Conservation (phyloP, 2,797 vertebrate species). For the Chrysocyon brachyurus region DNA sequence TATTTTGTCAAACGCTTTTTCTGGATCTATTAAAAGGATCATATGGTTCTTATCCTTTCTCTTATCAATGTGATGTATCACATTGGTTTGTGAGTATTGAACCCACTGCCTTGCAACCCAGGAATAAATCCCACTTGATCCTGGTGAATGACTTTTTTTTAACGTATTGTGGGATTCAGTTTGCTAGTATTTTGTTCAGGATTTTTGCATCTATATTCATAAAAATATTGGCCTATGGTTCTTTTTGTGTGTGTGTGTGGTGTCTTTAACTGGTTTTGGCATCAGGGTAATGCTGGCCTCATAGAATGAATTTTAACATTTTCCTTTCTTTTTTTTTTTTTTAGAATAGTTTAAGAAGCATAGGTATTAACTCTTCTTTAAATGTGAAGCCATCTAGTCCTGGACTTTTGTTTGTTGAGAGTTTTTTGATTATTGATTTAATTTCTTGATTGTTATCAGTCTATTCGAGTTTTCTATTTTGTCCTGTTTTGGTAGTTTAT, state of each 20-base stretch:
- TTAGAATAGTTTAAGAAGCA: neutral
- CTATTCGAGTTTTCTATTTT: neutral
- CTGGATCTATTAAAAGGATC: neutral
- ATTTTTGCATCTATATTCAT: neutral
- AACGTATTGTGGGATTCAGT: neutral
- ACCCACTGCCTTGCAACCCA: neutral
- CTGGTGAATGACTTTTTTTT: neutral
- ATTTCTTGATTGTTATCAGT: neutral
- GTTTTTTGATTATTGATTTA: neutral
- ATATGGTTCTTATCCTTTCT: neutral
- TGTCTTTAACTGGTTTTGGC: neutral
- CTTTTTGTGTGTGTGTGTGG: neutral
- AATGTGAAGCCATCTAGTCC: neutral
- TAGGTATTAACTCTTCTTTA: neutral
- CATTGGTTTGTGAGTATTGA: neutral
- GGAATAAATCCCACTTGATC: neutral
- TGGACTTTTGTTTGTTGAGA: neutral
- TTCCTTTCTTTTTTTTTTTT: neutral
- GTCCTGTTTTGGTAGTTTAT: neutral
- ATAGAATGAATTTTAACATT: neutral
- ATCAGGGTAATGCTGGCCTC: neutral
- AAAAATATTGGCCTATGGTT: neutral
- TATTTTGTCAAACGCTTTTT: neutral
- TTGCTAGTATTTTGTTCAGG: neutral
- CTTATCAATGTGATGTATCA: neutral